A percentile compares a stretch with the other conserved stretches of the same genome.
Conservation (phyloP, 2,113 vertebrate species). For the Oxyruncus cristatus region DNA sequence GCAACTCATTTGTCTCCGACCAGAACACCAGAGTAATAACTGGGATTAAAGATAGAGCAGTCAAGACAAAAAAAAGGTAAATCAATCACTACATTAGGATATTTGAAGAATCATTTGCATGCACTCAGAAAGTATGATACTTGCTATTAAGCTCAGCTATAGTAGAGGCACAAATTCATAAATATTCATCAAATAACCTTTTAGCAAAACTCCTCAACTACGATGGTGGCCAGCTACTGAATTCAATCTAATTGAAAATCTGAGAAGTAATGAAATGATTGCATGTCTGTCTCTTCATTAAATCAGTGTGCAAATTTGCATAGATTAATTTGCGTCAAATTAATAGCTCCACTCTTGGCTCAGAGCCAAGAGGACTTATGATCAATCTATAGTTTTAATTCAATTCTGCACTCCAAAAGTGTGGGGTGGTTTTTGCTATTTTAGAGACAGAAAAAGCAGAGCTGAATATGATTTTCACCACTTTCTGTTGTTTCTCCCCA, state of each 20-base stretch:
- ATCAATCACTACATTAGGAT: slow-evolving; percentile 66
- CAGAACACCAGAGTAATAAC: slow-evolving; percentile 39
- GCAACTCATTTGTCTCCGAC: slow-evolving; percentile 36
- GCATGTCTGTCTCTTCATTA: slow-evolving; percentile 61
- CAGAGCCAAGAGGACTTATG: slow-evolving; percentile 26
- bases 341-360: slow-evolving; percentile 50
- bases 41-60: slow-evolving; percentile 61
- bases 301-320: slow-evolving; percentile 66
- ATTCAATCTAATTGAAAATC: slow-evolving; percentile 67
- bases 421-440: not conserved
- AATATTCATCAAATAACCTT: slow-evolving; percentile 71
- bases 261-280: slow-evolving; percentile 67
- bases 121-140: slow-evolving; percentile 39
- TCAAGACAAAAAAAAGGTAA: slow-evolving; percentile 57
- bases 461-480: not conserved
- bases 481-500: not conserved
- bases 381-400: slow-evolving; percentile 60
- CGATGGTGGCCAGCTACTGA: slow-evolving; percentile 41
- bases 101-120: slow-evolving; percentile 62
- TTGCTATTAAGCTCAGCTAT: slow-evolving; percentile 37
- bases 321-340: slow-evolving; percentile 63
- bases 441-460: not conserved
- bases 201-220: slow-evolving; percentile 43
- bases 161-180: slow-evolving; percentile 48
- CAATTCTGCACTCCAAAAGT: not conserved